Conservation (phyloP, 2,113 vertebrate genomes). For the Murina feae region DNA sequence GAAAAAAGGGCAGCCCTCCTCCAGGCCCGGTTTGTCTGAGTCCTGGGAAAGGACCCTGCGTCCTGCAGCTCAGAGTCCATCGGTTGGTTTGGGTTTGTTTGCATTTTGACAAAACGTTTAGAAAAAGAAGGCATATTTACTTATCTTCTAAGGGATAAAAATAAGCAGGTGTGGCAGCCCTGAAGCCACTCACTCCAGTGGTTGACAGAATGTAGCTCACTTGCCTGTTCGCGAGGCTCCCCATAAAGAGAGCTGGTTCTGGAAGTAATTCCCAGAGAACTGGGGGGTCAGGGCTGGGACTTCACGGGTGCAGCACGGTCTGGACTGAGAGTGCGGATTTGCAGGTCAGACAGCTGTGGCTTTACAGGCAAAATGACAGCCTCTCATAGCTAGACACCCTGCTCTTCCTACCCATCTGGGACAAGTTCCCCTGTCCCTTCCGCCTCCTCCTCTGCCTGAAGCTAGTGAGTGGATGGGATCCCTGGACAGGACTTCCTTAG, state of each 20-base stretch:
- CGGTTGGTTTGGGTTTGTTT: constrained; percentile 18
- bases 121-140: not conserved
- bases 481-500: not conserved
- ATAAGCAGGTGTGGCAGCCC: constrained; percentile 9
- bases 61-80: not conserved
- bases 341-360: not conserved
- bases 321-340: not conserved
- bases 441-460: not conserved
- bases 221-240: not conserved
- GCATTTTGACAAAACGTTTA: constrained; percentile 40
- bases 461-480: not conserved
- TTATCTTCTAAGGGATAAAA: constrained; percentile 34
- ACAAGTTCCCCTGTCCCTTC: not conserved
- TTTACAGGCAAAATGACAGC: not conserved
- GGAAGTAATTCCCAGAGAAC: not conserved
- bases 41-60: not conserved
- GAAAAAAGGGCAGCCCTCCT: not conserved
- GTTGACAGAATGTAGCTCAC: not conserved
- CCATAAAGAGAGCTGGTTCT: not conserved
- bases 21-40: not conserved
- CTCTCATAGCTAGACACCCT: not conserved
- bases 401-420: not conserved
- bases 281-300: not conserved
- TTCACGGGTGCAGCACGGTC: not conserved
- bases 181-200: not conserved